Evolutionary conservation across 2,113 vertebrate species (phyloP).

Genomic region (Bubo blakistoni): DNA sequence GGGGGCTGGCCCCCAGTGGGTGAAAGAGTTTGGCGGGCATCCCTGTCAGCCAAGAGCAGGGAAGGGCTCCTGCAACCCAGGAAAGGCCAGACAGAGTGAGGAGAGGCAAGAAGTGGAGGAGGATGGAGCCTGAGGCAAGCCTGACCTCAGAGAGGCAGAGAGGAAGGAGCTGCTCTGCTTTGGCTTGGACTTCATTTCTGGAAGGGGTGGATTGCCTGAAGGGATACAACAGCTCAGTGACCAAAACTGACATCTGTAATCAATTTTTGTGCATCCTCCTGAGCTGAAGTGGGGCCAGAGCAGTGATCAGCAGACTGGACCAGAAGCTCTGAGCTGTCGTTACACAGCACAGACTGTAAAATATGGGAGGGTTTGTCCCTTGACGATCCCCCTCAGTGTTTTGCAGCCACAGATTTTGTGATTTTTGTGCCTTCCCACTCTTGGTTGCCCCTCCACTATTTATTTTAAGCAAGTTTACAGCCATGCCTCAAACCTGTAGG

Average conservation of each 20-base stretch:
- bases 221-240: neutral
- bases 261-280: neutral
- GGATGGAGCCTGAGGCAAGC: neutral
- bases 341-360: neutral
- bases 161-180: neutral
- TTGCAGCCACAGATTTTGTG: neutral
- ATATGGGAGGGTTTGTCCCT: neutral
- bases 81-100: neutral
- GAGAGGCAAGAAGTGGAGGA: neutral
- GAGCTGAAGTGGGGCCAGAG: neutral
- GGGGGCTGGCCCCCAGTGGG: rapidly evolving
- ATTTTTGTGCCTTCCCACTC: neutral
- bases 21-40: neutral
- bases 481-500: neutral
- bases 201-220: constrained; percentile 8
- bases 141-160: neutral
- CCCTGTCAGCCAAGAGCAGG: neutral
- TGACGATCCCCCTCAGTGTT: neutral
- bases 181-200: neutral
- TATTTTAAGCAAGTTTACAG: neutral
- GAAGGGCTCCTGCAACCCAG: neutral
- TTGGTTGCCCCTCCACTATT: neutral
- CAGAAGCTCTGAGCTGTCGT: neutral
- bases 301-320: neutral
- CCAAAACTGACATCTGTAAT: constrained; percentile 1